Evolutionary conservation across 2,113 vertebrate genomes (phyloP).

Genomic region (Protobothrops flavoviridis): DNA sequence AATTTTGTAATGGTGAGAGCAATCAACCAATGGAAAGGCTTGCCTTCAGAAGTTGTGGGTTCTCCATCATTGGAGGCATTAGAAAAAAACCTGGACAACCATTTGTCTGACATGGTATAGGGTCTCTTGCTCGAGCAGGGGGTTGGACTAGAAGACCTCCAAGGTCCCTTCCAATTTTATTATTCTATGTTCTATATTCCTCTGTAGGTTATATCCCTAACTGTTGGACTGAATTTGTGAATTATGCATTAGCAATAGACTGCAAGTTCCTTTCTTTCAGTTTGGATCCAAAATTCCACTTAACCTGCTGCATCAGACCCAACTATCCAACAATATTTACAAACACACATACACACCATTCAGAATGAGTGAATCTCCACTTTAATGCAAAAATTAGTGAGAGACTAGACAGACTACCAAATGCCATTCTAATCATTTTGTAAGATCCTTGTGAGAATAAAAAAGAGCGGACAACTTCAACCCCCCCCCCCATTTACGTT

Average conservation of each 20-base stretch:
- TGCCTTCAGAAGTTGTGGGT: too few relatives aligned
- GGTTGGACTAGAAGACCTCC: too few relatives aligned
- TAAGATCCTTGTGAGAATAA: neutral
- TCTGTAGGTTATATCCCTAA: neutral
- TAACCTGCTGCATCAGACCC: neutral
- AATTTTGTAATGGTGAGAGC: too few relatives aligned
- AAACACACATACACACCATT: neutral
- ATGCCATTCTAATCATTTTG: neutral
- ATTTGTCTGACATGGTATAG: too few relatives aligned
- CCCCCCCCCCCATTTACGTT: neutral
- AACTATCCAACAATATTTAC: neutral
- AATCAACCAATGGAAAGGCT: too few relatives aligned
- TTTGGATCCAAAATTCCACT: neutral
- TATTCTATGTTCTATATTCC: too few relatives aligned
- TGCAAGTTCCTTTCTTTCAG: neutral
- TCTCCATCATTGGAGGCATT: too few relatives aligned
- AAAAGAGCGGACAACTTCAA: too few relatives aligned
- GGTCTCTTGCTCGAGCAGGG: neutral
- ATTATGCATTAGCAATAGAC: neutral
- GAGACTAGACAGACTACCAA: neutral
- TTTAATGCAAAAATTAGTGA: too few relatives aligned
- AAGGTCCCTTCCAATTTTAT: neutral
- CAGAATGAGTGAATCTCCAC: neutral
- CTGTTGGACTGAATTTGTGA: neutral
- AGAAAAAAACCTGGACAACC: too few relatives aligned